These are phyloP conservation scores for Probaryconus sp. DNA, from an alignment of 1,140 invertebrate species.

Conservation along the genomic window DNA sequence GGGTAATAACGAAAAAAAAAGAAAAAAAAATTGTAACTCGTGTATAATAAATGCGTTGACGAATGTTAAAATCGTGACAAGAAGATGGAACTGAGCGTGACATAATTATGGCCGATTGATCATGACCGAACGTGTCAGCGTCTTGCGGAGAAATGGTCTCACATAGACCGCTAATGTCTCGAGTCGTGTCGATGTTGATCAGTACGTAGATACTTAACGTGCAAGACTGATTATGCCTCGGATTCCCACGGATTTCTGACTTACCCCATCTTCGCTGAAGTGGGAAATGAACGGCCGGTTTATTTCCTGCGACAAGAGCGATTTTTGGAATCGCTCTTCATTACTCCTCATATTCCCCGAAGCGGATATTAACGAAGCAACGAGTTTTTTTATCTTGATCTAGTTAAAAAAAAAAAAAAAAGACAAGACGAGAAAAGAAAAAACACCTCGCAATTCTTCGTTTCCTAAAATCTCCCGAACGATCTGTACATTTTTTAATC, in stretches of 20 bases:
- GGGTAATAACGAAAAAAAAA: too few relatives aligned
- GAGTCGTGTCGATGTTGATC: background rate
- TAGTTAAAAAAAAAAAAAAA: too few relatives aligned
- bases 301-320: slow-evolving; percentile 11
- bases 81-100: too few relatives aligned
- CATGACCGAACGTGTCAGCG: slow-evolving; percentile 3
- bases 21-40: too few relatives aligned
- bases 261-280: background rate
- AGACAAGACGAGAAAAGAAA: background rate
- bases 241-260: slow-evolving; percentile 38
- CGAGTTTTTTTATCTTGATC: too few relatives aligned
- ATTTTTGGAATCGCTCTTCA: slow-evolving; percentile 5
- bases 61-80: too few relatives aligned
- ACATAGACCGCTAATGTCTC: background rate
- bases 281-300: slow-evolving; percentile 14
- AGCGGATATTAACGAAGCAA: background rate
- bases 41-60: too few relatives aligned
- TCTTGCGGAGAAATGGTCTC: slow-evolving; percentile 3
- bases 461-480: too few relatives aligned
- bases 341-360: background rate
- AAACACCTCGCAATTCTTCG: too few relatives aligned
- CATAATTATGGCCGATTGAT: too few relatives aligned
- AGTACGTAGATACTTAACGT: background rate
- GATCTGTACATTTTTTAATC: too few relatives aligned
- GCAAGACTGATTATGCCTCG: slow-evolving; percentile 17